These are phyloP conservation scores for Drepanosiphum platanoidis DNA, from an alignment of 2,888 invertebrate species.

Conservation along the genomic window DNA sequence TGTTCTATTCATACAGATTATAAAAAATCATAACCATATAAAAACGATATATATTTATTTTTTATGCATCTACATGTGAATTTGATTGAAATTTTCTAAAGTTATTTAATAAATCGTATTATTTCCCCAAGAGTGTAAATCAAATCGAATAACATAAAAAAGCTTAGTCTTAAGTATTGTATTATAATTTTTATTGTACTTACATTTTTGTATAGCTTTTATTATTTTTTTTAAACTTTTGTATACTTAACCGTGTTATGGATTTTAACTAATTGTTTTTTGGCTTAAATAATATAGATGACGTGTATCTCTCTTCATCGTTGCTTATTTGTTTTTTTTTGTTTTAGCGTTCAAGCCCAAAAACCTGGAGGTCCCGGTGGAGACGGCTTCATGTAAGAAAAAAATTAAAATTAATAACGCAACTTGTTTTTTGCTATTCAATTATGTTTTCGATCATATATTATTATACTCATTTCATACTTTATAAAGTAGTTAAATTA, in stretches of 20 bases:
- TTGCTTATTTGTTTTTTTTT: background rate
- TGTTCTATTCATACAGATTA: background rate
- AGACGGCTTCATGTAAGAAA: slow-evolving; percentile 56
- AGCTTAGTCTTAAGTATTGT: background rate
- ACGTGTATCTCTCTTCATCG: background rate
- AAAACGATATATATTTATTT: too few relatives aligned
- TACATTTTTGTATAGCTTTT: background rate
- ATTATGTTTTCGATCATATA: slow-evolving; percentile 50
- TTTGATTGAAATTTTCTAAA: background rate
- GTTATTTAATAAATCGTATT: background rate
- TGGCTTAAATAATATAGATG: background rate
- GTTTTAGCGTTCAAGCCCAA: slow-evolving; percentile 58
- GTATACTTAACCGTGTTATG: background rate
- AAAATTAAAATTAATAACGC: slow-evolving; percentile 8
- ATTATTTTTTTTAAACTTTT: background rate
- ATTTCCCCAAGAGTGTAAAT: background rate
- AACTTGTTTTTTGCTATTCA: background rate
- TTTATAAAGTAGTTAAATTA: slow-evolving; percentile 45
- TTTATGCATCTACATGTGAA: background rate
- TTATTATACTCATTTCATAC: slow-evolving; percentile 42
- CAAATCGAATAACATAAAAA: background rate
- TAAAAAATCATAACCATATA: too few relatives aligned
- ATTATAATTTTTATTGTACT: background rate
- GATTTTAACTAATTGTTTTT: background rate
- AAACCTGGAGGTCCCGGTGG: slow-evolving; percentile 58